These are phyloP conservation scores for Fukomys damarensis DNA, from an alignment of 2,113 vertebrate species.

Conservation along the genomic window DNA sequence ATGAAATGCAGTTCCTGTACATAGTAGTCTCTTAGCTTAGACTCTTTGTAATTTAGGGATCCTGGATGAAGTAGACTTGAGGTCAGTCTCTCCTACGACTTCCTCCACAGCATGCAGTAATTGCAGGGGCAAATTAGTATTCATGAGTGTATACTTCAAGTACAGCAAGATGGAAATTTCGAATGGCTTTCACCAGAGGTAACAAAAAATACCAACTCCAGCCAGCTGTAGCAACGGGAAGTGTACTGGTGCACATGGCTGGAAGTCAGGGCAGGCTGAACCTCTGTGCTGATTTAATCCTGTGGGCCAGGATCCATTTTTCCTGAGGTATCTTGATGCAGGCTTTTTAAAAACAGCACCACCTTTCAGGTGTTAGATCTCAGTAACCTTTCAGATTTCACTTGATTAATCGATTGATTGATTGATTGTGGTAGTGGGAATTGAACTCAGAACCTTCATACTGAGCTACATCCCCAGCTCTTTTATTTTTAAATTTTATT, in stretches of 20 bases:
- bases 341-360: neutral
- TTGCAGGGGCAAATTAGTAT: neutral
- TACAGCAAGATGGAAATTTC: neutral
- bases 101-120: neutral
- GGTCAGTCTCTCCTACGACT: neutral
- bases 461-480: neutral
- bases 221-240: neutral
- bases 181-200: neutral
- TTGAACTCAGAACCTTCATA: neutral
- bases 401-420: neutral
- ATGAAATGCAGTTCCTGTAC: neutral
- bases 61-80: neutral
- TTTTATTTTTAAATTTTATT: neutral
- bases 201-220: neutral
- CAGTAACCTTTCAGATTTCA: neutral
- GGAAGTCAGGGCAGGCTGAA: neutral
- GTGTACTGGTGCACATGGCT: rapidly evolving
- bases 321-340: neutral
- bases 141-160: neutral
- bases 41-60: neutral
- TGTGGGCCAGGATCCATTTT: neutral
- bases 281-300: neutral
- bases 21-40: neutral
- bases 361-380: neutral
- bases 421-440: neutral